Evolutionary conservation across 2,113 vertebrate species (phyloP).

Genomic region (Ptilorrhoa leucosticta): DNA sequence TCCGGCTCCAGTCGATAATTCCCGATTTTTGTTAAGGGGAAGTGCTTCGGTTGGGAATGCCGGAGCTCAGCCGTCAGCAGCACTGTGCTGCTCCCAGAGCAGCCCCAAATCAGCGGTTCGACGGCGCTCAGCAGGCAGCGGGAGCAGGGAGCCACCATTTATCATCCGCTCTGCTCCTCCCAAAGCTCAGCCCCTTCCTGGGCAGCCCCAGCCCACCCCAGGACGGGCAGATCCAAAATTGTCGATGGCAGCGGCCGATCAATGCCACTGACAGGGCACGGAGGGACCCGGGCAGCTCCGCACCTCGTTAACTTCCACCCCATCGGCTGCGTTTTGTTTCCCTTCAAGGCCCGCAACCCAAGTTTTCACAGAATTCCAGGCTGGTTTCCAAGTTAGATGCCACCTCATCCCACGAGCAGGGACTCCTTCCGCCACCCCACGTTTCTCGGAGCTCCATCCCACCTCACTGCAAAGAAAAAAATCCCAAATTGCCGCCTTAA

Average conservation of each 20-base stretch:
- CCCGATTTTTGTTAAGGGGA: slow-evolving; percentile 19
- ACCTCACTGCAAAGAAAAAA: neutral
- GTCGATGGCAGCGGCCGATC: neutral
- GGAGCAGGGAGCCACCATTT: neutral
- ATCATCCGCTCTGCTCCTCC: neutral
- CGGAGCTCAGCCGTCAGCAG: neutral
- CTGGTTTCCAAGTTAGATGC: neutral
- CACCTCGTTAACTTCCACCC: neutral
- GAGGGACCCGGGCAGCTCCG: neutral
- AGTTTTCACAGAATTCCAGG: neutral
- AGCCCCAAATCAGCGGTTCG: neutral
- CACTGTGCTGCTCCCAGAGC: neutral
- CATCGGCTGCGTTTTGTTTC: neutral
- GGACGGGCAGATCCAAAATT: neutral
- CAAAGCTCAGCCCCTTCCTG: neutral
- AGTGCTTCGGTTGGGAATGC: neutral
- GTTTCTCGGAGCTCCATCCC: neutral
- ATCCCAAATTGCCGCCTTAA: neutral
- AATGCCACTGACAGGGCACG: neutral
- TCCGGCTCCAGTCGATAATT: neutral
- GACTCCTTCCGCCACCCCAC: neutral
- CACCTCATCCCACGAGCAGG: neutral
- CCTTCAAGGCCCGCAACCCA: neutral
- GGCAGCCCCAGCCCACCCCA: neutral
- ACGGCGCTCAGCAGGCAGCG: neutral